Evolutionary conservation across 2,113 vertebrate genomes (phyloP), one percentile per base, ranked within the genome.

Genomic region (Motacilla alba): DNA sequence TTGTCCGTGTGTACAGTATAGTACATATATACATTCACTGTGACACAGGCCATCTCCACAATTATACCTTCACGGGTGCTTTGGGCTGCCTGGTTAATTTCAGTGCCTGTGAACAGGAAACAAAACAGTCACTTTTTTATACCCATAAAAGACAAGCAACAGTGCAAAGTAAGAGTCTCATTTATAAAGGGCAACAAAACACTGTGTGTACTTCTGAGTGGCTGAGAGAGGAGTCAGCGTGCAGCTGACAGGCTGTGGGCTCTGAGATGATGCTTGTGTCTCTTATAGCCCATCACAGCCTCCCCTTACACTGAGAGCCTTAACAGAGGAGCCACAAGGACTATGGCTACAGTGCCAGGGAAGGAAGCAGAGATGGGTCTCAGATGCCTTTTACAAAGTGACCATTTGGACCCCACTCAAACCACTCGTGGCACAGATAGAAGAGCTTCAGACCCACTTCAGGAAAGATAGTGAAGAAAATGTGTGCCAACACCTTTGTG

Each of bases 41-140:
- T 24, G 41, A 86, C 60, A 88, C 55, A 49, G 50, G 49, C 18
- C 73, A 10, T 82, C 59, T 94, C 92, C 93, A 11, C 33, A 13
- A 7, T 99, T 98, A 99, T 81, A 99, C 98, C 27, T 98, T 96
- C 66, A 97, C 90, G 7, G 98, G 98, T 94, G 98, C 89, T 94
- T 98, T 98, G 80, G 97, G 98, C 50, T 99, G 98, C 78, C 96
- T 96, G 6, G 98, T 98, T 96, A 98, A 37, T 82, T 99, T 99
- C 97, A 98, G 94, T 20, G 97, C 98, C 99, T 99, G 89, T 5
- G 72, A 96, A 94, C 5, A 80, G 53, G 10, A 96, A 96, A 95
- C 15, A 95, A 20, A 89, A 62, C 30, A 82, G 86, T 85, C 86
- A 94, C 41, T 64, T 50, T 15, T 69, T 87, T 27, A 33, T 15